Evolutionary conservation across 1,140 invertebrate species (phyloP), one percentile per base, ranked within the genome.

Genomic region (Dryas iulia): DNA sequence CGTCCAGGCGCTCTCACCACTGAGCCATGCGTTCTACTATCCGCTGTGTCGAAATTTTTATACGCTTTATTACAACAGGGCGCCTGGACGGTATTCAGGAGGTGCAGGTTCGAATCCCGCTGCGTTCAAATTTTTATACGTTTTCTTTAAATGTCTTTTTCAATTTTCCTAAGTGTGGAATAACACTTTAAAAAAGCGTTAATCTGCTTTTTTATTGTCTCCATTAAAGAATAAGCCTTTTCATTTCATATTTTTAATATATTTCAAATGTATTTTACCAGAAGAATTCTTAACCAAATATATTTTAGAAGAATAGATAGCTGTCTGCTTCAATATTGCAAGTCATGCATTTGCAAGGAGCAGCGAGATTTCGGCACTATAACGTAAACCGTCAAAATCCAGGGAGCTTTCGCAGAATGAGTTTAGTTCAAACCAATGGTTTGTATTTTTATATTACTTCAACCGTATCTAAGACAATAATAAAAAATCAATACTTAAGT

Each of bases 301-400:
- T 64, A 64, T 64, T 64, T 64, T 56, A 35, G 28, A 64, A 56
- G 25, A 56, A 68, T 61, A 39, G 52, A 68, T 23, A 59, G 59
- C 47, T 28, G 47, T 57, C 59, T 30, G 21, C 28, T 67, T 21
- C 56, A 31, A 68, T 66, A 52, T 56, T 61, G 59, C 62, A 64
- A 64, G 12, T 60, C 58, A 67, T 59, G 57, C 59, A 68, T 39
- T 61, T 59, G 31, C 66, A 23, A 56, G 30, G 23, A 47, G 14
- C 59, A 56, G 47, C 52, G 11, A 64, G 52, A 14, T 63, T 31
- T 31, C 47, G 61, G 23, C 53, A 54, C 47, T 63, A 54, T 61
- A 53, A 63, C 26, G 47, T 31, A 21, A 35, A 61, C 59, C 35
- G 59, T 61, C 59, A 61, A 61, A 52, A 61, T 52, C 33, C 59